phyloP scores from a whole-genome alignment of 2,888 invertebrate genomes.

The Meloe dianella region DNA sequence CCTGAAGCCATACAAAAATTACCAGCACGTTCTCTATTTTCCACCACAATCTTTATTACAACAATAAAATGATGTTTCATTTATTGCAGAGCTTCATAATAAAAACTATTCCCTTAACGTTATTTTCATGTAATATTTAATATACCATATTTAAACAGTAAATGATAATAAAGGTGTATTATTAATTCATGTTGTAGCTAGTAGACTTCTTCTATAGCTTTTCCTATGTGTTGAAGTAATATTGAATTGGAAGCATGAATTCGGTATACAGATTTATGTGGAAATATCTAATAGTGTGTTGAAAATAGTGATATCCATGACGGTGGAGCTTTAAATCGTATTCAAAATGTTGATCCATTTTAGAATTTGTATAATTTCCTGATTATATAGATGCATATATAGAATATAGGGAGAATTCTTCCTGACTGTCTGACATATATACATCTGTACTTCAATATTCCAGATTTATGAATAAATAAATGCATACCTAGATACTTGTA shows the following conservation, averaged over 20 bases:
- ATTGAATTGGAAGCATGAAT: neutral
- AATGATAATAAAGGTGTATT: neutral
- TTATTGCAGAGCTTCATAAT: neutral
- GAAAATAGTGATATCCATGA: neutral
- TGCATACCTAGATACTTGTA: neutral
- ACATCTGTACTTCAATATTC: conserved; percentile 7
- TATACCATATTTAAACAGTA: neutral
- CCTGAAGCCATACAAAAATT: neutral
- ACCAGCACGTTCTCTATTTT: conserved; percentile 1
- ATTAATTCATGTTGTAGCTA: neutral
- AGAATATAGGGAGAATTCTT: neutral
- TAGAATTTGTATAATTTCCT: neutral
- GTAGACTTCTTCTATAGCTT: neutral
- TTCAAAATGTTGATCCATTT: neutral
- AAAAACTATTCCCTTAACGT: neutral
- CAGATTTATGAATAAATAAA: conserved; percentile 16
- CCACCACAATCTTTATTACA: conserved; percentile 15
- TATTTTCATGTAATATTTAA: neutral
- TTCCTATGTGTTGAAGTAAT: neutral
- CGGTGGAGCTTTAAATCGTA: conserved; percentile 9
- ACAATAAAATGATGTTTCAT: conserved; percentile 4
- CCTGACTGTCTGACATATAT: neutral
- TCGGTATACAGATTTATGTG: neutral
- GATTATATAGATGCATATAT: neutral
- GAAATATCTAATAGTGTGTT: conserved; percentile 13